Evolutionary conservation across 2,113 vertebrate genomes (phyloP).

Genomic region (Lichenostomus cassidix): DNA sequence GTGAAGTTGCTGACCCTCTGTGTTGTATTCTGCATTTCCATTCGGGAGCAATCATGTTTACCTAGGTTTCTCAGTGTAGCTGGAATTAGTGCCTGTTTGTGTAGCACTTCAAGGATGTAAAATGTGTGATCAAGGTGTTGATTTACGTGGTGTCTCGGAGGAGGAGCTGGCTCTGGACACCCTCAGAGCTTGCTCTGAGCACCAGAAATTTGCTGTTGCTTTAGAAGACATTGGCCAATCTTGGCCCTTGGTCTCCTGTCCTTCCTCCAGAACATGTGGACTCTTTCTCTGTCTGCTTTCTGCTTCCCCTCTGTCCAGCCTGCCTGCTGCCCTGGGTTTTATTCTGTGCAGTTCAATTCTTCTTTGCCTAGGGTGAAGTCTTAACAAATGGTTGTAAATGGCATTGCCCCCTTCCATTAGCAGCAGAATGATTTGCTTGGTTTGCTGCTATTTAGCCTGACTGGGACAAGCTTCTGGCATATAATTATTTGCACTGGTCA

Average conservation of each 20-base stretch:
- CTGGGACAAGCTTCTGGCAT: conserved; percentile 13
- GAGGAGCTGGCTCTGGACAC: background rate
- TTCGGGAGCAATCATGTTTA: background rate
- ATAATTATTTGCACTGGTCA: conserved; percentile 14
- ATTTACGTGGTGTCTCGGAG: background rate
- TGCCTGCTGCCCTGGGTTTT: fast-evolving
- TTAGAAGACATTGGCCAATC: background rate
- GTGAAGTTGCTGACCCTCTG: background rate
- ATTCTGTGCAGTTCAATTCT: background rate
- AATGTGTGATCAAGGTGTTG: background rate
- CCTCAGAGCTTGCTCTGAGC: background rate
- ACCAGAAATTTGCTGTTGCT: background rate
- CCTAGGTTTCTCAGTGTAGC: background rate
- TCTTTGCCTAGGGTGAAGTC: background rate
- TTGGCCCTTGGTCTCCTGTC: background rate
- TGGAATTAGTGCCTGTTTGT: background rate
- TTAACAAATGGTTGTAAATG: background rate
- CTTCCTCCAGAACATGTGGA: background rate
- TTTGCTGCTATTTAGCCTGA: background rate
- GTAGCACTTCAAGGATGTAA: background rate
- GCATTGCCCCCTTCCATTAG: background rate
- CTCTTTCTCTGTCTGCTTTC: background rate
- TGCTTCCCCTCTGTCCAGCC: background rate
- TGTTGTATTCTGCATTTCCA: background rate
- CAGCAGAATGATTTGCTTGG: background rate